Evolutionary conservation across 2,797 vertebrate genomes (phyloP), one percentile per base, ranked within the genome.

Genomic region (Hylomyscus alleni): DNA sequence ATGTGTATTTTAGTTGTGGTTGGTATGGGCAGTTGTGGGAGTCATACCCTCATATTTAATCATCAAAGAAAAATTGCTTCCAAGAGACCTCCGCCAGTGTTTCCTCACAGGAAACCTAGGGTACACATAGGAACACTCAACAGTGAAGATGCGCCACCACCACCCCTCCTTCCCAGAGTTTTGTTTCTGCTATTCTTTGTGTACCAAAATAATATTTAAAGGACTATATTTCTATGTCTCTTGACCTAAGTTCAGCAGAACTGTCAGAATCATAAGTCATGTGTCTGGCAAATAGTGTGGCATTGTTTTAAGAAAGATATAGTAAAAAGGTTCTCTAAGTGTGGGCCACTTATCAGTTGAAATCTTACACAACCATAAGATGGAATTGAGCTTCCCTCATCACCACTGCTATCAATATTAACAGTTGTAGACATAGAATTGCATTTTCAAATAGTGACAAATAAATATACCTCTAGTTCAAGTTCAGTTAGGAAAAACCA

Each of bases 31-130:
- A 78, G 0, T 13, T 34, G 1, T 85, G 47, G 56, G n/a, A 81
- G 56, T 60, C 24, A 22, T 13, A 56, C 11, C 22, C 65, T 60
- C 73, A 37, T 91, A 67, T 69, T 86, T 91, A 91, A 89, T 94
- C 72, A 76, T 77, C 75, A 83, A 80, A 69, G 44, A 50, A 72
- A 65, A 37, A 95, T 69, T 95, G 40, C 15, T 88, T 73, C 87
- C 5, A 78, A n/a, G 50, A 89, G 50, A 81, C 34, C 31, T 52
- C 12, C 44, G 3, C 31, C 15, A 47, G 20, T 58, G 10, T 80
- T 91, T 94, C 92, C 91, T 72, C 37, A 91, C 40, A 78, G 40
- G 44, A 80, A 96, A 94, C 50, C 37, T 76, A 67, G 58, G 82
- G 40, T 90, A 10, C 15, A 0, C 73, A 17, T 87, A n/a, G 72